Evolutionary conservation across 2,797 vertebrate species (phyloP).

Genomic region (Yasuhikotakia modesta): DNA sequence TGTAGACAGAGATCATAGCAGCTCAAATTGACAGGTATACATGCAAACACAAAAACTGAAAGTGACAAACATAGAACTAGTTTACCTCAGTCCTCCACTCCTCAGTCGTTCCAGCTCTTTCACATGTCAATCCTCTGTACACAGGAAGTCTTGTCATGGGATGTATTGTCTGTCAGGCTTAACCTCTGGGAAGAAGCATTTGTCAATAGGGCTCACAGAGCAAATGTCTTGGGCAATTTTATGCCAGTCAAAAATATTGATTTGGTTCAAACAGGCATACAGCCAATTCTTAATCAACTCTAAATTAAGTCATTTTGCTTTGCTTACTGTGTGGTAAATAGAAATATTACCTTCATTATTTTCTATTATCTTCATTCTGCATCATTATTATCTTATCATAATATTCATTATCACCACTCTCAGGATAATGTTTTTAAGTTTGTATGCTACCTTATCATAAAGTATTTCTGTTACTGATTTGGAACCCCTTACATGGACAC

Average conservation of each 20-base stretch:
- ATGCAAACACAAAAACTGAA: neutral
- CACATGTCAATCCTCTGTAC: conserved; percentile 42
- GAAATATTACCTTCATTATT: neutral
- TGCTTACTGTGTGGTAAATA: neutral
- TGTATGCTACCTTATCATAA: neutral
- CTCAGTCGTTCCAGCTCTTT: neutral
- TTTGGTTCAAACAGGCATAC: neutral
- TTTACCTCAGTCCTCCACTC: neutral
- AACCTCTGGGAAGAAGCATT: conserved; percentile 32
- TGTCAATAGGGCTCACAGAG: conserved; percentile 40
- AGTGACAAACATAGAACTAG: neutral
- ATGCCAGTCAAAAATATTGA: conserved; percentile 25
- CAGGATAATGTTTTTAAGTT: neutral
- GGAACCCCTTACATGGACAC: too few relatives aligned
- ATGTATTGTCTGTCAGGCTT: conserved; percentile 42
- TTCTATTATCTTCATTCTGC: neutral
- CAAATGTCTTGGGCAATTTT: conserved; percentile 35
- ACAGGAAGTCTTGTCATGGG: conserved; percentile 29
- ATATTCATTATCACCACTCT: too few relatives aligned
- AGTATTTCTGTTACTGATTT: too few relatives aligned
- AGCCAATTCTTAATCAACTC: neutral
- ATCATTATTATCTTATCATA: neutral
- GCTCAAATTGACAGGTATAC: neutral
- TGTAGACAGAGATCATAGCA: neutral
- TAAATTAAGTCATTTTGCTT: neutral